Evolutionary conservation across 2,888 invertebrate genomes (phyloP).

Genomic region (Trichopoda pennipes): DNA sequence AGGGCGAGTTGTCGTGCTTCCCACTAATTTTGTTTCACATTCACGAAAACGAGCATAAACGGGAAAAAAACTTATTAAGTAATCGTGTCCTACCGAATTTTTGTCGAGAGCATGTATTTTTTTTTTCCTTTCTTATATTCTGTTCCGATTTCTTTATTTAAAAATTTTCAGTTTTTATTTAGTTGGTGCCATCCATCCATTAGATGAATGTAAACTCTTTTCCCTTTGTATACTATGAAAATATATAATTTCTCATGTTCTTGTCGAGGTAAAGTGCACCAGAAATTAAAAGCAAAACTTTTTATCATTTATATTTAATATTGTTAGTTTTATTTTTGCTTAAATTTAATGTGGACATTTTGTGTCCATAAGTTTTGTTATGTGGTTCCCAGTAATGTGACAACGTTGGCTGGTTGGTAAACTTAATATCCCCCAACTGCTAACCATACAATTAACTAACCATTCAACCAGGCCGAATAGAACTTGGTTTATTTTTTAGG

Average conservation of each 20-base stretch:
- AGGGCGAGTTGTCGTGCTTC: too few relatives aligned
- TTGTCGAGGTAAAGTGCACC: background rate
- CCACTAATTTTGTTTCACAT: too few relatives aligned
- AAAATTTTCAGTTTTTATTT: too few relatives aligned
- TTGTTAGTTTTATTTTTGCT: constrained; percentile 22
- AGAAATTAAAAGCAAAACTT: constrained; percentile 19
- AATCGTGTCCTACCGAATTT: too few relatives aligned
- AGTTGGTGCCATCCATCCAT: too few relatives aligned
- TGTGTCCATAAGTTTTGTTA: constrained; percentile 51
- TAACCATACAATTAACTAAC: background rate
- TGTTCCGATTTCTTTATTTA: too few relatives aligned
- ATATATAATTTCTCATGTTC: background rate
- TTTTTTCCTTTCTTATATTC: too few relatives aligned
- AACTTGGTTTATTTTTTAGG: constrained; percentile 23
- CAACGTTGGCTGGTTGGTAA: constrained; percentile 12
- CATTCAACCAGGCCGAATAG: background rate
- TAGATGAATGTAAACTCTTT: too few relatives aligned
- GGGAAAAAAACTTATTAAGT: too few relatives aligned
- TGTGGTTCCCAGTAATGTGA: constrained; percentile 42
- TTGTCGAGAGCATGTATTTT: too few relatives aligned
- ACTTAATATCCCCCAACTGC: constrained; percentile 2
- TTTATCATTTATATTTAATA: constrained; percentile 19
- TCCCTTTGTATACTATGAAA: background rate
- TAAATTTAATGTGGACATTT: constrained; percentile 57
- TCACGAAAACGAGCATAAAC: too few relatives aligned